Percentiles rank a stretch among this genome's conserved stretches.
Conservation (phyloP, 2,113 vertebrate genomes). For the Orcinus orca region DNA sequence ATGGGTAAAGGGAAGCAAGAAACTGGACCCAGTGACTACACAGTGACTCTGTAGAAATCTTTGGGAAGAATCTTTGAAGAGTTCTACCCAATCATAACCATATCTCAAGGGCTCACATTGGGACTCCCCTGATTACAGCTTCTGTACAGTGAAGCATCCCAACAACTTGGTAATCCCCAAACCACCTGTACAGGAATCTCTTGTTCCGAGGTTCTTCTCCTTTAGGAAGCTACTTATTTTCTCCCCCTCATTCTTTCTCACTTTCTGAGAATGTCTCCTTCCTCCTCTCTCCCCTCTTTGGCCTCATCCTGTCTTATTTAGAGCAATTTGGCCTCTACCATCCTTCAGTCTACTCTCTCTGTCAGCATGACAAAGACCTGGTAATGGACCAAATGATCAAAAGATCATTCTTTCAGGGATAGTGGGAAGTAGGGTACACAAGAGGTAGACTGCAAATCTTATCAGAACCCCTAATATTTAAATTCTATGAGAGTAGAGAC, state of each 20-base stretch:
- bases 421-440: background rate
- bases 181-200: background rate
- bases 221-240: background rate
- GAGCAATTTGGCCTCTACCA: background rate
- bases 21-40: too few relatives aligned
- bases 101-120: background rate
- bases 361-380: background rate
- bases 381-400: background rate
- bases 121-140: background rate
- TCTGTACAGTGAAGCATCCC: background rate
- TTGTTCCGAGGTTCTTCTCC: too few relatives aligned
- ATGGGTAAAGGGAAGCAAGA: background rate
- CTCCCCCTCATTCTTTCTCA: background rate
- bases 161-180: background rate
- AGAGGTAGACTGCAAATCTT: background rate
- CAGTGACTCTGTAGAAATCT: background rate
- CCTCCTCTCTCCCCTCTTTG: background rate
- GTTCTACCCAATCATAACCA: background rate
- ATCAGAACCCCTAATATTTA: background rate
- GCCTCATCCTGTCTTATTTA: background rate
- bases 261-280: background rate
- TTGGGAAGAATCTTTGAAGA: background rate
- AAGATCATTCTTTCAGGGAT: background rate
- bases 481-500: background rate
- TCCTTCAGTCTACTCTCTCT: background rate